phyloP scores from a whole-genome alignment of 2,888 invertebrate genomes.

The Colletes collaris region DNA sequence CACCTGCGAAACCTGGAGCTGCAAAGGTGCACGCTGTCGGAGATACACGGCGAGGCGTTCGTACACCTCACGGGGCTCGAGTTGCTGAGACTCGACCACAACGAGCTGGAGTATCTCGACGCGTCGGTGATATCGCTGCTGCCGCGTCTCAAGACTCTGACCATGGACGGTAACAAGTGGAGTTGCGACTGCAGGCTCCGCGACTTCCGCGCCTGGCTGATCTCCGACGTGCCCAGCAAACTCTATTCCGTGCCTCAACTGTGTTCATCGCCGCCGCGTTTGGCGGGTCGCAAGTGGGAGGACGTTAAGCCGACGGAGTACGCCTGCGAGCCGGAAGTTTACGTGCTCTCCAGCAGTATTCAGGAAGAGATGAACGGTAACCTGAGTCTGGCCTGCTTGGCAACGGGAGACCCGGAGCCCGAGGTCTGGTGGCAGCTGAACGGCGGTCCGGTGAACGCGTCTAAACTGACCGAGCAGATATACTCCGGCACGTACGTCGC shows the following conservation, averaged over 20 bases:
- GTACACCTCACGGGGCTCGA: conserved; percentile 89
- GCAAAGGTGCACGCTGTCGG: conserved; percentile 90
- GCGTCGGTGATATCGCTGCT: conserved; percentile 89
- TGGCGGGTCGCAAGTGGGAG: conserved; percentile 91
- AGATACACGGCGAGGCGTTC: conserved; percentile 91
- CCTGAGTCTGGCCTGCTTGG: conserved; percentile 91
- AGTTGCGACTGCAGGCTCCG: conserved; percentile 94
- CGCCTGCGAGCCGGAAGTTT: conserved; percentile 91
- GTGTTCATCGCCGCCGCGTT: conserved; percentile 89
- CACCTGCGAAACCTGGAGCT: conserved; percentile 92
- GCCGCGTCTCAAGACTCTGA: conserved; percentile 91
- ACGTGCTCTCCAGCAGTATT: conserved; percentile 82
- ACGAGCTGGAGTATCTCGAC: conserved; percentile 89
- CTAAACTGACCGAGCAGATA: conserved; percentile 65
- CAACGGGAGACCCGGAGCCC: conserved; percentile 93
- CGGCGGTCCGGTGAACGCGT: conserved; percentile 85
- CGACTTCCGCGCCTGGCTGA: conserved; percentile 93
- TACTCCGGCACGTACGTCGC: conserved; percentile 65
- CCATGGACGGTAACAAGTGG: conserved; percentile 94
- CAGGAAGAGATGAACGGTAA: conserved; percentile 93
- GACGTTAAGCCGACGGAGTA: conserved; percentile 90
- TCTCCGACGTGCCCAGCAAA: conserved; percentile 85
- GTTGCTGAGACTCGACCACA: conserved; percentile 92
- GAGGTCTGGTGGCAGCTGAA: conserved; percentile 93
- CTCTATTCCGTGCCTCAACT: conserved; percentile 90